phyloP scores from a whole-genome alignment of 1,140 invertebrate genomes.

The Drosophila parabipectinata region DNA sequence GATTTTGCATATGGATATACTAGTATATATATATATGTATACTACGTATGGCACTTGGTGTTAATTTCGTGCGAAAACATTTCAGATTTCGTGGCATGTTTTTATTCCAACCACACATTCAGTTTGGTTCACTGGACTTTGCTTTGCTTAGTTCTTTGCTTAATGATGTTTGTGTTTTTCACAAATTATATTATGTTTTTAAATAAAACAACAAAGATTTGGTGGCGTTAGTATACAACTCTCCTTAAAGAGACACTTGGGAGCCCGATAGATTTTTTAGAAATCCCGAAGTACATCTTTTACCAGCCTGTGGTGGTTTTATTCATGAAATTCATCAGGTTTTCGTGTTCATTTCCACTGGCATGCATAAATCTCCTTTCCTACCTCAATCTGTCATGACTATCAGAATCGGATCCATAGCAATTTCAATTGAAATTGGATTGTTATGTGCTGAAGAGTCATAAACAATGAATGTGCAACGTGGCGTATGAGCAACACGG shows the following conservation, averaged over 20 bases:
- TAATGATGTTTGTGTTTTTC: too few species aligned
- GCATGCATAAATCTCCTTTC: neutral
- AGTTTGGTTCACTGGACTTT: neutral
- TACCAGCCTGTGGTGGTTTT: neutral
- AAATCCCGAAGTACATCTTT: neutral
- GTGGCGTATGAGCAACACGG: constrained; percentile 17
- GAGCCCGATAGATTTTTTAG: neutral
- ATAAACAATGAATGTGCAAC: constrained; percentile 10
- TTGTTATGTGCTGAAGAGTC: constrained; percentile 17
- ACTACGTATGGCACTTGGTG: constrained; percentile 5
- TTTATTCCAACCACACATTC: constrained; percentile 12
- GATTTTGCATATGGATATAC: constrained; percentile 5
- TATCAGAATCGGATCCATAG: constrained; percentile 10
- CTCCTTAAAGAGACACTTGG: neutral
- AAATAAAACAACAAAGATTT: too few species aligned
- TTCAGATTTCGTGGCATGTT: constrained; percentile 19
- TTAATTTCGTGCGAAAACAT: constrained; percentile 32
- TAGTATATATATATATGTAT: neutral
- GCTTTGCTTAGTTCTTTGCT: too few species aligned
- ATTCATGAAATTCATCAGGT: neutral
- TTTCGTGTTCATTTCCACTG: neutral
- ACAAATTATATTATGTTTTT: too few species aligned
- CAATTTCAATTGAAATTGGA: constrained; percentile 4
- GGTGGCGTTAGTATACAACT: too few species aligned
- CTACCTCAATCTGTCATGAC: constrained; percentile 9